These are phyloP conservation scores for Rousettus leschenaultii DNA, from an alignment of 2,113 vertebrate genomes.

Conservation along the genomic window DNA sequence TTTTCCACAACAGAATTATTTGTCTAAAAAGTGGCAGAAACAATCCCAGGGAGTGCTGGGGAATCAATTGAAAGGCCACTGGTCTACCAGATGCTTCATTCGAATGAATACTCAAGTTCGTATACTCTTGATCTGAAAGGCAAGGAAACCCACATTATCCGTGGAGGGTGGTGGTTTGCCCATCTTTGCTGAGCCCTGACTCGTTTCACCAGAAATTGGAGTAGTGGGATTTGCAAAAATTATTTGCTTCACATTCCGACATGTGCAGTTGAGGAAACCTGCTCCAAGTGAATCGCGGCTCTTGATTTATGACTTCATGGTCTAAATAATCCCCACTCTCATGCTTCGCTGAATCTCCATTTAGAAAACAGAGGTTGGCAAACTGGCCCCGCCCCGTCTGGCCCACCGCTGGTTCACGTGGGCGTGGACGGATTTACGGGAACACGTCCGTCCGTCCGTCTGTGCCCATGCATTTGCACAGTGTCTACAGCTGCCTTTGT, in stretches of 20 bases:
- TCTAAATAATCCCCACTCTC: not conserved
- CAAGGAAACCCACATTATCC: not conserved
- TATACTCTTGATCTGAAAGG: not conserved
- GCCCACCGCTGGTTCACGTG: not conserved
- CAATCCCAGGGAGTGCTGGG: not conserved
- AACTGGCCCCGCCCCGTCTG: not conserved
- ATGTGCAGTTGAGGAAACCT: not conserved
- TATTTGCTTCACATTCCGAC: not conserved
- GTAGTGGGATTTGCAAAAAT: not conserved
- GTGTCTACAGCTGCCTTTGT: not conserved
- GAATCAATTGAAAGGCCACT: not conserved
- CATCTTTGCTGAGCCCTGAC: not conserved
- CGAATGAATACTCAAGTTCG: not conserved
- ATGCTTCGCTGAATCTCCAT: not conserved
- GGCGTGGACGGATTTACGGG: not conserved
- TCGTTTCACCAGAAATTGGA: not conserved
- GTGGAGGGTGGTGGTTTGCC: not conserved
- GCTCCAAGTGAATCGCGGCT: not conserved
- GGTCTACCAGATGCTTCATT: not conserved
- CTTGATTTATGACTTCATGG: not conserved
- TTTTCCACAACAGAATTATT: not conserved
- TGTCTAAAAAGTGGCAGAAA: not conserved
- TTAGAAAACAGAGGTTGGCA: not conserved
- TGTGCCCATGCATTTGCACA: too few species aligned
- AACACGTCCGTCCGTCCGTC: too few species aligned